phyloP scores from a whole-genome alignment of 2,113 vertebrate genomes.

The Anas platyrhynchos region DNA sequence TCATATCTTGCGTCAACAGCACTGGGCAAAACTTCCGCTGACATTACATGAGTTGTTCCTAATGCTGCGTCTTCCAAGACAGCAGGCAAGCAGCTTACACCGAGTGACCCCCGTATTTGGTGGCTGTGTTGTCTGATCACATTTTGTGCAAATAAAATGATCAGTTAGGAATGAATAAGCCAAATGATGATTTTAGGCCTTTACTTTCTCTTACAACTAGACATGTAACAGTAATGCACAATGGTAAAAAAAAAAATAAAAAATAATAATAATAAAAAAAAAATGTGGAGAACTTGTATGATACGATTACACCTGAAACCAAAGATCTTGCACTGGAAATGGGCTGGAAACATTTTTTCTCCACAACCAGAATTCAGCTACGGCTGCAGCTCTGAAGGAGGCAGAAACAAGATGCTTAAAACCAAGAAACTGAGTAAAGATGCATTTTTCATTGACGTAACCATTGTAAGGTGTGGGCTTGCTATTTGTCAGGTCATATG shows the following conservation, averaged over 20 bases:
- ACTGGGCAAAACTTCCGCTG: neutral
- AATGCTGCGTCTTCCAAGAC: neutral
- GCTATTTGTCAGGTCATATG: neutral
- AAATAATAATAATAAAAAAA: slow-evolving; percentile 29
- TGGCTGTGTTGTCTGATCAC: neutral
- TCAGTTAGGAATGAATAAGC: neutral
- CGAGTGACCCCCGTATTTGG: neutral
- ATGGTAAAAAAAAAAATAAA: slow-evolving; percentile 73
- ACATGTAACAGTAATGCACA: slow-evolving; percentile 74
- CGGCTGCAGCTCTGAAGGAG: slow-evolving; percentile 79
- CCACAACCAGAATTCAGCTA: slow-evolving; percentile 80
- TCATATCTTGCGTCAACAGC: neutral
- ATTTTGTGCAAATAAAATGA: neutral
- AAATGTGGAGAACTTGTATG: slow-evolving; percentile 61
- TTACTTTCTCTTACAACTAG: slow-evolving; percentile 40
- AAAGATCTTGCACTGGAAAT: slow-evolving; percentile 59
- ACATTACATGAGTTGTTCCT: neutral
- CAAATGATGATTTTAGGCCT: neutral
- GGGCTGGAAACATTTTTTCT: slow-evolving; percentile 79
- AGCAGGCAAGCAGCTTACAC: neutral
- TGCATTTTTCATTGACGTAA: neutral
- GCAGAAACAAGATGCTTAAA: neutral
- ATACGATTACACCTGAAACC: slow-evolving; percentile 73
- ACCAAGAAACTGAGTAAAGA: neutral
- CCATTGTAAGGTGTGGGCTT: neutral